Conservation (phyloP, 2,888 invertebrate species). For the Volucella inflata region DNA sequence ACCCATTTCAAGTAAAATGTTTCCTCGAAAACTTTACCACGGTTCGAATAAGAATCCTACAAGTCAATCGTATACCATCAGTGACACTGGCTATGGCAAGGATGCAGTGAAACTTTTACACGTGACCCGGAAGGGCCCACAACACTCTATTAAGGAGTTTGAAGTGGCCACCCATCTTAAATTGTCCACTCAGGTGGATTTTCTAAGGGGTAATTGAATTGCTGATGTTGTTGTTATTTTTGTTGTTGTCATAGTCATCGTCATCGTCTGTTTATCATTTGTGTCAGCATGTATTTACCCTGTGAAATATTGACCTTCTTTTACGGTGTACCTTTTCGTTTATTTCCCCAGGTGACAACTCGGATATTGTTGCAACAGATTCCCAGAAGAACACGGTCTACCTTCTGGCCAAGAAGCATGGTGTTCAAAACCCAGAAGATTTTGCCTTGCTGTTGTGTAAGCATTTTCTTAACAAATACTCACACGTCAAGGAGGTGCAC, state of each 20-base stretch:
- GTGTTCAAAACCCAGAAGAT: conserved; percentile 90
- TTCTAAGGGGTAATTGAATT: conserved; percentile 84
- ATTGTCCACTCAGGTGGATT: conserved; percentile 88
- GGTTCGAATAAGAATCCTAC: conserved; percentile 9
- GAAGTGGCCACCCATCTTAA: conserved; percentile 90
- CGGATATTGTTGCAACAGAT: conserved; percentile 92
- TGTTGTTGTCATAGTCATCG: too few relatives aligned
- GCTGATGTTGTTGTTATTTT: not conserved
- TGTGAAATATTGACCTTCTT: conserved; percentile 27
- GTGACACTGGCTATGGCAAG: conserved; percentile 86
- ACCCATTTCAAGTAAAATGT: conserved; percentile 30
- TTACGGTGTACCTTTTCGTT: conserved; percentile 16
- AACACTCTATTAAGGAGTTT: conserved; percentile 89
- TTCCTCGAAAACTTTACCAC: conserved; percentile 43
- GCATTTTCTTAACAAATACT: conserved; percentile 90
- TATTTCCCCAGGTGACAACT: conserved; percentile 86
- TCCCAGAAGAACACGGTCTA: conserved; percentile 93
- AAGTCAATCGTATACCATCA: conserved; percentile 77
- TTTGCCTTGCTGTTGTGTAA: conserved; percentile 90
- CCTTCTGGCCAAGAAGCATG: conserved; percentile 90
- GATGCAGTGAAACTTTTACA: conserved; percentile 90
- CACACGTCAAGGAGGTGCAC: conserved; percentile 89
- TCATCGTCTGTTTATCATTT: too few relatives aligned
- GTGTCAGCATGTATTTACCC: too few relatives aligned
- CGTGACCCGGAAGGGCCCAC: conserved; percentile 87